A percentile compares a stretch with the other conserved stretches of the same genome.
Conservation (phyloP, 2,888 invertebrate genomes). For the Callimorpha dominula region DNA sequence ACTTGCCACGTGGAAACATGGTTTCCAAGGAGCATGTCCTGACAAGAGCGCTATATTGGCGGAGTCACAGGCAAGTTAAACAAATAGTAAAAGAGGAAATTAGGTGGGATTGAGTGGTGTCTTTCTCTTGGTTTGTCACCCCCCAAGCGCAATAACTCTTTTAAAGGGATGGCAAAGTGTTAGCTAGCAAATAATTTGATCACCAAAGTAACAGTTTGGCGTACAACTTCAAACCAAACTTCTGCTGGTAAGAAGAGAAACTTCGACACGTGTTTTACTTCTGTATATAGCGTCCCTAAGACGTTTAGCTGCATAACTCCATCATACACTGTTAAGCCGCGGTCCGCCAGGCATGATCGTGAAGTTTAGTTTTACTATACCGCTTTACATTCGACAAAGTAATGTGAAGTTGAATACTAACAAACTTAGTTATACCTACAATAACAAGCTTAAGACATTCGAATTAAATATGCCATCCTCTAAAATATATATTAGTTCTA, state of each 20-base stretch:
- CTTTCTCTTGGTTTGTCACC: neutral
- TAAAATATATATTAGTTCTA: neutral
- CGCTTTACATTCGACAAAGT: neutral
- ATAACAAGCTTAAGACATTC: neutral
- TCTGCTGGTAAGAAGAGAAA: neutral
- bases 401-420: neutral
- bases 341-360: no score
- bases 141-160: neutral
- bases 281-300: neutral
- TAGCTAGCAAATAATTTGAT: neutral
- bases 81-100: neutral
- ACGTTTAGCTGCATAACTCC: neutral
- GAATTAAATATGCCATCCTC: neutral
- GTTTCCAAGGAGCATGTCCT: slow-evolving; percentile 97
- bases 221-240: neutral
- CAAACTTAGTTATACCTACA: neutral
- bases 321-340: no score
- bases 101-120: no score
- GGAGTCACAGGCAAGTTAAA: slow-evolving; percentile 90
- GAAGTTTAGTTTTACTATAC: neutral
- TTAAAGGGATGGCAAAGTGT: neutral
- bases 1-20: slow-evolving; percentile 97
- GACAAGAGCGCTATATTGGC: slow-evolving; percentile 96
- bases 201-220: neutral
- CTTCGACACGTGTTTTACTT: neutral